Conservation (phyloP, 2,888 invertebrate species). For the Hypomecis punctinalis region DNA sequence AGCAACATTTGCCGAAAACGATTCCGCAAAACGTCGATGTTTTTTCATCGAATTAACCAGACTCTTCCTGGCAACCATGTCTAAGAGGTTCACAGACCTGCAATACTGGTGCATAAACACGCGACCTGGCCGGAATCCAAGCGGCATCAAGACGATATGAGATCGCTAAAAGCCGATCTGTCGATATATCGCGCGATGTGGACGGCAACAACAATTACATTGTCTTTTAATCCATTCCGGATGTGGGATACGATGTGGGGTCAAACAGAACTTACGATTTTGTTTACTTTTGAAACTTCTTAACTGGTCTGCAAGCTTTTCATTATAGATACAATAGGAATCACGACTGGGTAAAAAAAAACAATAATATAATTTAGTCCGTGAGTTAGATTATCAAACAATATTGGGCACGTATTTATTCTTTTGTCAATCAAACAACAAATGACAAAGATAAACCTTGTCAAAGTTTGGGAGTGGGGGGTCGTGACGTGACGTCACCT, state of each 20-base stretch:
- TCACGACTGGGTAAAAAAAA: too few relatives aligned
- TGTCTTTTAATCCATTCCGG: constrained; percentile 17
- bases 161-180: constrained; percentile 36
- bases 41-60: constrained; percentile 3
- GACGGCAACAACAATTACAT: constrained; percentile 24
- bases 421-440: too few relatives aligned
- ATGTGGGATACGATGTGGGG: constrained; percentile 11
- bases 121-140: constrained; percentile 58
- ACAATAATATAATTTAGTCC: too few relatives aligned
- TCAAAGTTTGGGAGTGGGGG: too few relatives aligned
- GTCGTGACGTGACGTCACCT: too few relatives aligned
- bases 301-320: background rate
- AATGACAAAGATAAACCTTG: too few relatives aligned
- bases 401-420: too few relatives aligned
- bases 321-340: too few relatives aligned
- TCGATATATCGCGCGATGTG: constrained; percentile 28
- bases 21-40: background rate
- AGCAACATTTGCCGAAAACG: background rate
- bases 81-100: constrained; percentile 57
- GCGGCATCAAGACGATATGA: constrained; percentile 53
- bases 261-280: constrained; percentile 13
- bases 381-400: too few relatives aligned
- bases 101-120: constrained; percentile 53
- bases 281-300: constrained; percentile 9
- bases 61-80: constrained; percentile 34